Base-by-base conservation (phyloP, 2,113 vertebrate genomes). In the Aegotheles bennettii region DNA sequence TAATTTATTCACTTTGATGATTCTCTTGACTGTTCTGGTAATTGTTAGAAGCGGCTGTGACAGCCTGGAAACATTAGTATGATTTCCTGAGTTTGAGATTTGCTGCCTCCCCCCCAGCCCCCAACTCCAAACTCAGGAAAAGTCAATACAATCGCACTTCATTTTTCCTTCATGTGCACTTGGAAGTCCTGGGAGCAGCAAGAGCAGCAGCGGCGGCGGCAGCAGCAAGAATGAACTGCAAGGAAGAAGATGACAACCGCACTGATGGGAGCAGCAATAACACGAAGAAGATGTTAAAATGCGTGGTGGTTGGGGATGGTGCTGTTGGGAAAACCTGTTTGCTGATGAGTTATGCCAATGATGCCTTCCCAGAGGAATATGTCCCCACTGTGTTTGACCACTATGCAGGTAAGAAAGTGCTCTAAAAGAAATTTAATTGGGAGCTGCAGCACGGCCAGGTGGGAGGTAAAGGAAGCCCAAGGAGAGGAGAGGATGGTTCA, bases 271-370 rank as follows among this genome's bases (percentile, higher is more conserved):
- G 94, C 54, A 96, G 83, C 63, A 67, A 3, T 24, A 96, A 71
- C 12, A 70, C 95, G 50, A 98, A 97, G 96, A 98, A 97, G 96
- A 98, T 98, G 98, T 92, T 98, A 13, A 98, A 98, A 79, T 98
- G 98, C 0, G 98, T 98, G 95, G 98, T 98, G 96, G 98, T 98
- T 13, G 98, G 98, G 24, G 98, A 98, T 16, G 98, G 98, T 2
- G 98, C 98, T 0, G 98, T 98, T 26, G 98, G 98, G 35, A 98
- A 98, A 84, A 98, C 98, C 81, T 98, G 98, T 61, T 35, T 98
- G 97, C 97, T 98, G 79, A 98, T 98, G 98, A 98, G 98, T 90
- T 98, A 98, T 2, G 98, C 98, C 97, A 98, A 98, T 0, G 98
- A 98, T 2, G 98, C 98, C 85, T 98, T 98, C 92, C 98, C 98